Evolutionary conservation across 2,888 invertebrate species (phyloP).

Genomic region (Zonitis immaculata): DNA sequence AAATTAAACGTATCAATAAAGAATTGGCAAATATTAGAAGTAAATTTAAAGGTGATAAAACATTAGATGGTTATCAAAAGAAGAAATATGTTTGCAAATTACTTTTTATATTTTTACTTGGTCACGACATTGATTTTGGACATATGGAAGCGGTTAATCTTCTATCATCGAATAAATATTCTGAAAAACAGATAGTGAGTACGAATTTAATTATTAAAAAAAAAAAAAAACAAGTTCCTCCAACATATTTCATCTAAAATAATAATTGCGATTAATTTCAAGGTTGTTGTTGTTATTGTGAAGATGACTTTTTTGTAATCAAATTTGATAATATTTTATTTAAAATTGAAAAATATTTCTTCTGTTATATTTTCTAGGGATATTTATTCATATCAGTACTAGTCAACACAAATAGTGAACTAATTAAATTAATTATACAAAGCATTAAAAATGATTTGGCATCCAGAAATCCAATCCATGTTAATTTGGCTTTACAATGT

Average conservation of each 20-base stretch:
- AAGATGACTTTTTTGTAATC: neutral
- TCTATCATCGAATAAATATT: constrained; percentile 99
- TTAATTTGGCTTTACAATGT: constrained; percentile 97
- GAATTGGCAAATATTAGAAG: constrained; percentile 98
- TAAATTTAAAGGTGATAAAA: constrained; percentile 99
- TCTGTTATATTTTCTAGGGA: constrained; percentile 61
- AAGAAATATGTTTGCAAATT: constrained; percentile 99
- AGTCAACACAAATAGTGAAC: constrained; percentile 97
- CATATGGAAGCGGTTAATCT: constrained; percentile 99
- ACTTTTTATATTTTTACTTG: constrained; percentile 97
- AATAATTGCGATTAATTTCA: neutral
- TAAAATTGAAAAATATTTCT: neutral
- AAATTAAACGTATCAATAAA: constrained; percentile 99
- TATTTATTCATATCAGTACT: constrained; percentile 99
- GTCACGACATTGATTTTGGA: constrained; percentile 99
- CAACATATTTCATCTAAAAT: neutral
- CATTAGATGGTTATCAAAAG: constrained; percentile 99
- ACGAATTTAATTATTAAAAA: neutral
- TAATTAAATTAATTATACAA: constrained; percentile 98
- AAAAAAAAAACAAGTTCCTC: too few relatives aligned
- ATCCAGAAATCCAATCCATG: constrained; percentile 95
- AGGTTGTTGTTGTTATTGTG: constrained; percentile 1
- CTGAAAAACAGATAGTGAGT: constrained; percentile 98
- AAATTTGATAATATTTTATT: neutral
- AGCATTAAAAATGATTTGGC: constrained; percentile 98